Conservation (phyloP, 2,888 invertebrate genomes). For the Xanthia icteritia region DNA sequence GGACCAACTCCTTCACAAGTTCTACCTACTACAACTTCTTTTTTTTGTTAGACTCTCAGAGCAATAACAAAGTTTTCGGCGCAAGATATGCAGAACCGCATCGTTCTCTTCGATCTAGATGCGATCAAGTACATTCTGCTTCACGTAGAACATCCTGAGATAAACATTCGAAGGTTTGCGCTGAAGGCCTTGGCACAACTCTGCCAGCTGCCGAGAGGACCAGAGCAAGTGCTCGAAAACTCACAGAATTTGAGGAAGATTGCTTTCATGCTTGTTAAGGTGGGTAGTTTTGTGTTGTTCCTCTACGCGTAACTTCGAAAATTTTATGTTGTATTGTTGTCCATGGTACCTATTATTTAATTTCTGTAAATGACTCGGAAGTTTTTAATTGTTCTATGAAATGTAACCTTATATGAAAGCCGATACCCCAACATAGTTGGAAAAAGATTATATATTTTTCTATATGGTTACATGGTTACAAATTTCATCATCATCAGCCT, state of each 20-base stretch:
- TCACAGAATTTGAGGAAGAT: slow-evolving; percentile 83
- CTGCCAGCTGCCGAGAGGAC: slow-evolving; percentile 85
- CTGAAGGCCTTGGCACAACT: slow-evolving; percentile 89
- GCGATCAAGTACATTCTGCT: slow-evolving; percentile 81
- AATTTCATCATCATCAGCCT: too few species aligned
- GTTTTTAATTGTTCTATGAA: neutral
- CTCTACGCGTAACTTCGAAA: neutral
- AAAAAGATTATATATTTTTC: too few species aligned
- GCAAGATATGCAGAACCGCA: slow-evolving; percentile 83
- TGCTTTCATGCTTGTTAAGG: slow-evolving; percentile 82
- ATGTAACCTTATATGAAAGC: neutral
- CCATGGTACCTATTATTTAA: neutral
- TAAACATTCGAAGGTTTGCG: slow-evolving; percentile 87
- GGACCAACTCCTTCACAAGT: neutral
- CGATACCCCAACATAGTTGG: neutral
- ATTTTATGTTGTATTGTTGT: neutral
- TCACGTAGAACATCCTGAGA: slow-evolving; percentile 82
- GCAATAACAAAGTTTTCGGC: slow-evolving; percentile 86
- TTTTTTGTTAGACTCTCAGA: slow-evolving; percentile 79
- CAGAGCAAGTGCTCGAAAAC: slow-evolving; percentile 83
- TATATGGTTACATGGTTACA: too few species aligned
- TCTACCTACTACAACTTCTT: neutral
- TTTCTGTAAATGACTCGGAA: neutral
- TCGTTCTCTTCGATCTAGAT: slow-evolving; percentile 76
- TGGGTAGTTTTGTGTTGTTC: slow-evolving; percentile 52